These are phyloP conservation scores for Calidris pugnax DNA, from an alignment of 2,113 vertebrate species.

Conservation along the genomic window DNA sequence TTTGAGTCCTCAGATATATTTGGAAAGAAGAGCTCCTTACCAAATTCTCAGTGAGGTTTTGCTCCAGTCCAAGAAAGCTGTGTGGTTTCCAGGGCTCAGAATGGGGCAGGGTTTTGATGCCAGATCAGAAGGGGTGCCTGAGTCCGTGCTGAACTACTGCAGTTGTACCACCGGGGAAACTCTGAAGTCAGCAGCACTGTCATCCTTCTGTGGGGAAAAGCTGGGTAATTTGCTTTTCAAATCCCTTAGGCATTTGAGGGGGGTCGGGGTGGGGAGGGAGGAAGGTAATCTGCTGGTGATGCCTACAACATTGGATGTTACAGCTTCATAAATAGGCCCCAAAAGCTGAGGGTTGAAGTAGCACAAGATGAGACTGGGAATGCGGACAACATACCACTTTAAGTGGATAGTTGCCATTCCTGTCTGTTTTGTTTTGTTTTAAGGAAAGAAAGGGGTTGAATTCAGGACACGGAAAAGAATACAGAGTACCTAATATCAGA, in stretches of 20 bases:
- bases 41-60: background rate
- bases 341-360: background rate
- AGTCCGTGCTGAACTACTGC: background rate
- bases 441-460: background rate
- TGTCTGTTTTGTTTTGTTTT: constrained; percentile 1
- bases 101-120: background rate
- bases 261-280: too few species aligned
- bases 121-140: background rate
- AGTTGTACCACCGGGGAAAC: background rate
- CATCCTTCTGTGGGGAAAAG: background rate
- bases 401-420: background rate
- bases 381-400: background rate
- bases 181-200: background rate
- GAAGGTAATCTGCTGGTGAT: background rate
- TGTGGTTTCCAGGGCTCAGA: background rate
- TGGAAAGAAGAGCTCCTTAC: background rate
- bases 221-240: background rate
- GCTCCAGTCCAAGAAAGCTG: background rate
- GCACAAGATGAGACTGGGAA: background rate
- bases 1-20: background rate
- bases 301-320: background rate
- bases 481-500: background rate
- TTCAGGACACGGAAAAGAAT: background rate
- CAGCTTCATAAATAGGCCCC: background rate
- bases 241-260: background rate